Evolutionary conservation across 1,140 invertebrate genomes (phyloP).

Genomic region (Zaprionus camerounensis): DNA sequence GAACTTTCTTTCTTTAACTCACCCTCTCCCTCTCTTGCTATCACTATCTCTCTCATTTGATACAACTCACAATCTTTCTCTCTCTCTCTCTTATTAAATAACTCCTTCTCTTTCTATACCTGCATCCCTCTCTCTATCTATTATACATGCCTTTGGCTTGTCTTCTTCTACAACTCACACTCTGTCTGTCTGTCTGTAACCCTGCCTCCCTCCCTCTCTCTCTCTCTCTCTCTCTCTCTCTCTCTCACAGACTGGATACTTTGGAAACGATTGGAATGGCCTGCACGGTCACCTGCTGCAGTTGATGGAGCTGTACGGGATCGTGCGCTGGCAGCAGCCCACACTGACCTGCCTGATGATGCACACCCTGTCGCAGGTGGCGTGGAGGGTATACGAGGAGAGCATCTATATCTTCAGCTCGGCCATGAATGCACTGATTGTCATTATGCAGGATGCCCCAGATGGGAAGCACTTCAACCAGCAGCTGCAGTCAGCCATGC

Average conservation of each 20-base stretch:
- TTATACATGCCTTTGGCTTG: no score
- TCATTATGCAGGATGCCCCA: conserved; percentile 28
- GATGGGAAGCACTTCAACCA: neutral
- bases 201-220: neutral
- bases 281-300: conserved; percentile 43
- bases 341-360: conserved; percentile 18
- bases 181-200: neutral
- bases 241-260: neutral
- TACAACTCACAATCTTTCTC: no score
- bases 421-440: conserved; percentile 39
- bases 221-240: neutral
- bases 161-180: no score
- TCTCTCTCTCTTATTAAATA: no score
- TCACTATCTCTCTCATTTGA: no score
- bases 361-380: conserved; percentile 17
- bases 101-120: neutral
- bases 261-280: conserved; percentile 16
- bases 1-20: no score
- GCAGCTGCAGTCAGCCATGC: neutral
- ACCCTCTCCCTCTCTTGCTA: no score
- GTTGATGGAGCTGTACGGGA: conserved; percentile 33
- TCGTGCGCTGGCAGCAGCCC: conserved; percentile 29
- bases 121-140: neutral
- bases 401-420: conserved; percentile 85
- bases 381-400: neutral